These are phyloP conservation scores for Stictocephala bisonia DNA, from an alignment of 2,888 invertebrate species.

Conservation along the genomic window DNA sequence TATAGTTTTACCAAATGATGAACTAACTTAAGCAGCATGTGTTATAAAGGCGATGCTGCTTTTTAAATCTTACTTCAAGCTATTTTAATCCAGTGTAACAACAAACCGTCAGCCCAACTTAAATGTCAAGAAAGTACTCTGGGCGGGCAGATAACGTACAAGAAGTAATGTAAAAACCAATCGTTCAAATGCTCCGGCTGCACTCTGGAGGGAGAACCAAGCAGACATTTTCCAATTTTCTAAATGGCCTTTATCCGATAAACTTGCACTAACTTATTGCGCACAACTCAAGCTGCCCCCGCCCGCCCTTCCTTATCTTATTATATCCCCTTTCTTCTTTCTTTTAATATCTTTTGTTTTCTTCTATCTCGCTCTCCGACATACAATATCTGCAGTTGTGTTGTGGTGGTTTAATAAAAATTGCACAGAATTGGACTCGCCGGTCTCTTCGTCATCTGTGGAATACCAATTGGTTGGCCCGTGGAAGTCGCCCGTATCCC, in stretches of 20 bases:
- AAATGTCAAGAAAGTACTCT: no score
- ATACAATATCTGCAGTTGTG: constrained; percentile 37
- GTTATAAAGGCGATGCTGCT: no score
- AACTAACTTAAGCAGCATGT: no score
- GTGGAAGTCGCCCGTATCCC: background rate
- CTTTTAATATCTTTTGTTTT: constrained; percentile 49
- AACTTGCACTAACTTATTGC: constrained; percentile 50
- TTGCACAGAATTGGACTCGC: background rate
- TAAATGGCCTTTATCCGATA: constrained; percentile 50
- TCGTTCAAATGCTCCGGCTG: constrained; percentile 36
- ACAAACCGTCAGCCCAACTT: no score
- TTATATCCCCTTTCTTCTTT: constrained; percentile 50
- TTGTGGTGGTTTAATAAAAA: constrained; percentile 43
- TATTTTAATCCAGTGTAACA: no score
- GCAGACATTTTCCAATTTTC: constrained; percentile 51
- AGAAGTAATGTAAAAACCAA: constrained; percentile 41
- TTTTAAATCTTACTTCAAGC: no score
- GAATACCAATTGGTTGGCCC: constrained; percentile 29
- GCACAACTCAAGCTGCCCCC: constrained; percentile 39
- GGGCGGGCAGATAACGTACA: background rate
- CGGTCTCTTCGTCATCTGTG: background rate
- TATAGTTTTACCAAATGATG: no score
- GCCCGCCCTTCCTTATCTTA: constrained; percentile 45
- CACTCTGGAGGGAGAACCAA: constrained; percentile 27
- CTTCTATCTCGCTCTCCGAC: constrained; percentile 28